Percentiles rank a stretch among this genome's conserved stretches.
These are phyloP conservation scores for Nemotelus nigrinus DNA, from an alignment of 2,888 invertebrate species.

Conservation along the genomic window DNA sequence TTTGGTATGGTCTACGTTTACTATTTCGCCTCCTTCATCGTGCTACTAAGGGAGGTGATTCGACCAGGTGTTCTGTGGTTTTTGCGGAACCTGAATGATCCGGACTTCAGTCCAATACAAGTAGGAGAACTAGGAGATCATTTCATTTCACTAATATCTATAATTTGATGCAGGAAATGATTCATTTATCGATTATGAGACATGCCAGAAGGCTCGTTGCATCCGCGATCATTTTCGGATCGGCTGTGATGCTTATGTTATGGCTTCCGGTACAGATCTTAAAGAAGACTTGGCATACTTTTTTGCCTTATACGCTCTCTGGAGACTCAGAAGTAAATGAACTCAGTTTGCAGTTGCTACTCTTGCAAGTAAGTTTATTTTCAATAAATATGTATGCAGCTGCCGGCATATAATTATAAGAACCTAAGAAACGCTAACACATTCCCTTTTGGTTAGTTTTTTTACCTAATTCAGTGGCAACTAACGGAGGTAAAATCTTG, in stretches of 20 bases:
- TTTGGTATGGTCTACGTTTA: constrained; percentile 99
- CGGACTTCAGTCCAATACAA: constrained; percentile 98
- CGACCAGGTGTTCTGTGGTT: constrained; percentile 99
- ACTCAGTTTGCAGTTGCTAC: constrained; percentile 88
- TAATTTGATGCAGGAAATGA: constrained; percentile 81
- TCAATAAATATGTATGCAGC: no score
- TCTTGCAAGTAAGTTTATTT: constrained; percentile 75
- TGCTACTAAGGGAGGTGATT: constrained; percentile 90
- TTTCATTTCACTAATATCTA: background rate
- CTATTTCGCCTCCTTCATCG: constrained; percentile 97
- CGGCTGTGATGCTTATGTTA: constrained; percentile 93
- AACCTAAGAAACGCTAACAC: no score
- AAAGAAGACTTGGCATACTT: constrained; percentile 81
- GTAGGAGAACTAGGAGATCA: constrained; percentile 62
- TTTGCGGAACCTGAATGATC: constrained; percentile 96
- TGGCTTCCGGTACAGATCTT: constrained; percentile 94
- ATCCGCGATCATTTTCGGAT: constrained; percentile 95
- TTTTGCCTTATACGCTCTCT: constrained; percentile 94
- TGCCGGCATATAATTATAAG: no score
- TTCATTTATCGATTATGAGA: constrained; percentile 91
- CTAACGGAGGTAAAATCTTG: no score
- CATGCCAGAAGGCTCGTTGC: constrained; percentile 91
- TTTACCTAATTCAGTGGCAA: no score
- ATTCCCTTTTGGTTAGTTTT: no score
- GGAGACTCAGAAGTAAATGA: constrained; percentile 91